Conservation (phyloP, 2,888 invertebrate genomes). For the Chrysodeixis includens region DNA sequence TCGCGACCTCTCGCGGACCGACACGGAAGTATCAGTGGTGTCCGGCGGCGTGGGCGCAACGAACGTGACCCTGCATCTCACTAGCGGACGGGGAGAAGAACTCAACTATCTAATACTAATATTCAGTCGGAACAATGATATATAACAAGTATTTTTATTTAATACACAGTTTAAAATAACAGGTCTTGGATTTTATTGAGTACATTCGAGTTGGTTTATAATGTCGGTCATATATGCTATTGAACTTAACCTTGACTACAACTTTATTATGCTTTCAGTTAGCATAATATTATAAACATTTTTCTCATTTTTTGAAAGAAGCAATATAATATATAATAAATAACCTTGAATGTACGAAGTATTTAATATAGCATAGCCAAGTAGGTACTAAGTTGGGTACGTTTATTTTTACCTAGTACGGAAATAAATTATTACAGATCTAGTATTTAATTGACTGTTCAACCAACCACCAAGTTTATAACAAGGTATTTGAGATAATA, state of each 20-base stretch:
- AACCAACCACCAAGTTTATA: slow-evolving; percentile 35
- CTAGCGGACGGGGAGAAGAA: slow-evolving; percentile 76
- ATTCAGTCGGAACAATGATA: slow-evolving; percentile 67
- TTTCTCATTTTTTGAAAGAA: no score
- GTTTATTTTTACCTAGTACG: slow-evolving; percentile 17
- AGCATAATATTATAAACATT: no score
- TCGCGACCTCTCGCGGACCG: slow-evolving; percentile 77
- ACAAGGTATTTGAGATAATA: slow-evolving; percentile 39
- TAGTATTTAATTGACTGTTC: slow-evolving; percentile 38
- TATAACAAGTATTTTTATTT: slow-evolving; percentile 24
- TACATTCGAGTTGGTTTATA: no score
- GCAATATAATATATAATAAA: no score
- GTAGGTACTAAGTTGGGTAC: slow-evolving; percentile 31
- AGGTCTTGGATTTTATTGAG: slow-evolving; percentile 33
- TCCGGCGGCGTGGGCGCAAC: slow-evolving; percentile 79
- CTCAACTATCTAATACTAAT: slow-evolving; percentile 82
- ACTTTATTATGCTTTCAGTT: no score
- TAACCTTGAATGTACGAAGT: no score
- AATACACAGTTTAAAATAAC: slow-evolving; percentile 12
- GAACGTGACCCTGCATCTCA: slow-evolving; percentile 77
- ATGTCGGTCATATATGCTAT: no score
- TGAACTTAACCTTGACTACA: no score
- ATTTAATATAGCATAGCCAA: no score
- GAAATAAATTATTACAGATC: slow-evolving; percentile 10
- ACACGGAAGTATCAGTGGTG: slow-evolving; percentile 75